A percentile compares a stretch with the other conserved stretches of the same genome.
Conservation (phyloP, 2,797 vertebrate genomes). For the Amniataba percoides region DNA sequence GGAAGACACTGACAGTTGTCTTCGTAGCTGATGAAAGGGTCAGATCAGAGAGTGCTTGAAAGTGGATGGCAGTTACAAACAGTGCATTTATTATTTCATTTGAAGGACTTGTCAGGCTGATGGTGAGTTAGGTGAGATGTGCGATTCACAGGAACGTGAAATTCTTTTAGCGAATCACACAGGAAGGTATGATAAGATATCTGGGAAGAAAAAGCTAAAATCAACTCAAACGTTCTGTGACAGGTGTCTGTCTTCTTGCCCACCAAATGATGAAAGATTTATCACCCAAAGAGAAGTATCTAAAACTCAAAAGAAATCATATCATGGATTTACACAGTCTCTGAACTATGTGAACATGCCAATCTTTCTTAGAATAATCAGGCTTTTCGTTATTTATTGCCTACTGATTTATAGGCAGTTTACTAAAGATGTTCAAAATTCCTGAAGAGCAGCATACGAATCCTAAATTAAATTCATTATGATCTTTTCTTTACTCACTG, state of each 20-base stretch:
- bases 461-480: neutral
- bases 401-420: neutral
- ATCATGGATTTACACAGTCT: neutral
- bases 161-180: neutral
- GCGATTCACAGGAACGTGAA: neutral
- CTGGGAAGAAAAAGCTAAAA: neutral
- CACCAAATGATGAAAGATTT: no score
- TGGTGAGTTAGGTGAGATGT: neutral
- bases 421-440: neutral
- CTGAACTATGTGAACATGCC: neutral
- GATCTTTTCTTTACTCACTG: neutral
- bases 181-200: neutral
- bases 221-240: neutral
- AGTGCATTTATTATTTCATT: neutral
- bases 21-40: neutral
- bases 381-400: neutral
- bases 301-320: neutral
- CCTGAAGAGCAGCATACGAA: neutral
- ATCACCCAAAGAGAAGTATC: neutral
- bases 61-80: no score
- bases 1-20: neutral
- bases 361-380: neutral
- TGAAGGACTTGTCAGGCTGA: neutral
- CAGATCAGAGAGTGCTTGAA: neutral
- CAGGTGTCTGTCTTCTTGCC: neutral